Conservation (phyloP, 2,113 vertebrate genomes). For the Myotis brandtii region DNA sequence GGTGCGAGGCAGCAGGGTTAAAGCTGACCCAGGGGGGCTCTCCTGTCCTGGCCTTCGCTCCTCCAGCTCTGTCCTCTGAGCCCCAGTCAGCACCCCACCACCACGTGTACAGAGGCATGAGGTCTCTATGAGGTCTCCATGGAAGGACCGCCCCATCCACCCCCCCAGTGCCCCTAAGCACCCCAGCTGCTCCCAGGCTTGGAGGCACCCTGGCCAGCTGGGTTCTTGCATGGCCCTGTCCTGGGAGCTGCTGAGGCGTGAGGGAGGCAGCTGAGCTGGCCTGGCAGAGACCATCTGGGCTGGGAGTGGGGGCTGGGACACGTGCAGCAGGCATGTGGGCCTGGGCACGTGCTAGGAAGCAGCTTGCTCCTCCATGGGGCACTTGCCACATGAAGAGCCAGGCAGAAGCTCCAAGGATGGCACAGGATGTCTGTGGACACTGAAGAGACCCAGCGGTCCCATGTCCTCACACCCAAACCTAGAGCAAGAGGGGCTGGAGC, state of each 20-base stretch:
- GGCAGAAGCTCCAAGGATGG: background rate
- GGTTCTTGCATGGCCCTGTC: conserved; percentile 68
- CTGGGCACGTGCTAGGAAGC: conserved; percentile 77
- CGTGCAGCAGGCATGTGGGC: conserved; percentile 61
- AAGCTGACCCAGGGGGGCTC: background rate
- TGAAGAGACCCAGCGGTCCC: background rate
- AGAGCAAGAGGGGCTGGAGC: background rate
- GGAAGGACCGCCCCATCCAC: background rate
- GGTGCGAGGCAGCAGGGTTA: background rate
- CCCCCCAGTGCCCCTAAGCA: conserved; percentile 69
- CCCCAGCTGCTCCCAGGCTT: conserved; percentile 86
- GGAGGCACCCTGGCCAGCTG: conserved; percentile 69
- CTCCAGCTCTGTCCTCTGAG: conserved; percentile 30
- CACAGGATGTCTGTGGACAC: background rate
- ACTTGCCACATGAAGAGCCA: background rate
- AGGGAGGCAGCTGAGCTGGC: conserved; percentile 74
- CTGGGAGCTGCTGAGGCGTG: conserved; percentile 83
- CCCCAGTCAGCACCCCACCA: background rate
- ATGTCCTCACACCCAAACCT: background rate
- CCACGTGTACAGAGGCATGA: background rate
- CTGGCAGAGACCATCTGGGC: conserved; percentile 86
- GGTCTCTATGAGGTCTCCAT: background rate
- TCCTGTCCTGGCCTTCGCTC: background rate
- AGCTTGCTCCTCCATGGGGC: background rate
- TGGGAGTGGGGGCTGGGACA: conserved; percentile 47